These are phyloP conservation scores for Aromia moschata DNA, from an alignment of 2,888 invertebrate genomes.

Conservation along the genomic window DNA sequence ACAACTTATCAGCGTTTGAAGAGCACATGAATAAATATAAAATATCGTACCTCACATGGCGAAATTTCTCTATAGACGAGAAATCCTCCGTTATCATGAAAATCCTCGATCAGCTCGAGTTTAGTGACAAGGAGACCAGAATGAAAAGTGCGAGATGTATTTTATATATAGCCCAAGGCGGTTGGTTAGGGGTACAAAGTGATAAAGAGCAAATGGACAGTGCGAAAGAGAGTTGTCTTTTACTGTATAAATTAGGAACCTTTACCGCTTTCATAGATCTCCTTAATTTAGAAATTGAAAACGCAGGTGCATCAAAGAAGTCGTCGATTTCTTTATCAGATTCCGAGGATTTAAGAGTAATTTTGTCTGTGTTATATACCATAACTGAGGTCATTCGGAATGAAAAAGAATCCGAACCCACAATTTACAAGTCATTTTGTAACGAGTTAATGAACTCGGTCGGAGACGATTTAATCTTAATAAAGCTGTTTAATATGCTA, in stretches of 20 bases:
- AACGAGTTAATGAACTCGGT: slow-evolving; percentile 68
- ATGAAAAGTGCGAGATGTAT: slow-evolving; percentile 92
- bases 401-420: slow-evolving; percentile 65
- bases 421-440: slow-evolving; percentile 67
- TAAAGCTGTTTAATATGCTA: slow-evolving; percentile 94
- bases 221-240: slow-evolving; percentile 85
- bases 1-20: slow-evolving; percentile 91
- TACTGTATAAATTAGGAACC: slow-evolving; percentile 88
- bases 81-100: slow-evolving; percentile 84
- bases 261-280: slow-evolving; percentile 92
- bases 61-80: slow-evolving; percentile 73
- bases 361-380: slow-evolving; percentile 92
- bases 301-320: slow-evolving; percentile 75
- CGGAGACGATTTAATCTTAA: slow-evolving; percentile 85
- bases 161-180: slow-evolving; percentile 94
- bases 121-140: slow-evolving; percentile 82
- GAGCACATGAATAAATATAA: slow-evolving; percentile 89
- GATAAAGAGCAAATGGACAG: slow-evolving; percentile 89
- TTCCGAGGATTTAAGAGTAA: slow-evolving; percentile 90
- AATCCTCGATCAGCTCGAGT: slow-evolving; percentile 90
- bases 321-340: slow-evolving; percentile 87
- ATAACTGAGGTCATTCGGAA: slow-evolving; percentile 94
- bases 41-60: slow-evolving; percentile 85
- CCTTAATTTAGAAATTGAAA: slow-evolving; percentile 93
- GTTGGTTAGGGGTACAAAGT: slow-evolving; percentile 92